Evolutionary conservation across 2,888 invertebrate genomes (phyloP).

Genomic region (Lithophane ornitopus): DNA sequence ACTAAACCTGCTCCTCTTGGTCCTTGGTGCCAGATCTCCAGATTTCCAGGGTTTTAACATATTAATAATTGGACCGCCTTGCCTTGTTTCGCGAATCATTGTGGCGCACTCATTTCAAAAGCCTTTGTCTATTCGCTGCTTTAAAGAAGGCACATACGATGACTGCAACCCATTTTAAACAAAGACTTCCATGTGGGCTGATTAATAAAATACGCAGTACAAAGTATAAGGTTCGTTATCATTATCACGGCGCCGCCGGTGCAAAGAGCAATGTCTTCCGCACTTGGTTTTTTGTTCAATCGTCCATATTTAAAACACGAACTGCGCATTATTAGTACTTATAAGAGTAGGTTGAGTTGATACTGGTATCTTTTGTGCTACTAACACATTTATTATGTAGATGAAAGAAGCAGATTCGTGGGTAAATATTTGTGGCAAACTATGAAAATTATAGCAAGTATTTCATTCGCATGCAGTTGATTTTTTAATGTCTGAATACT

Average conservation of each 20-base stretch:
- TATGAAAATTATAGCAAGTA: too few species aligned
- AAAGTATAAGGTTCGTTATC: constrained; percentile 43
- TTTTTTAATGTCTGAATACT: neutral
- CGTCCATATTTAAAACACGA: neutral
- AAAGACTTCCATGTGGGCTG: constrained; percentile 28
- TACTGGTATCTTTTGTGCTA: constrained; percentile 48
- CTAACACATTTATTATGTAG: constrained; percentile 31
- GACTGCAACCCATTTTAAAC: constrained; percentile 14
- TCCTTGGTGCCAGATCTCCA: neutral
- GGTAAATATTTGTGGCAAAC: neutral
- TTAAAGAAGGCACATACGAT: neutral
- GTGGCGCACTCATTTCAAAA: constrained; percentile 2
- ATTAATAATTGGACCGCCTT: neutral
- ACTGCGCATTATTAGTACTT: constrained; percentile 40
- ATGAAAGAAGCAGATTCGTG: constrained; percentile 6
- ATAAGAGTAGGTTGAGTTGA: constrained; percentile 18
- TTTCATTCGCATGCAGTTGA: neutral
- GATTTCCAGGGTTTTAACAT: neutral
- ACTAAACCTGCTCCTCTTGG: neutral
- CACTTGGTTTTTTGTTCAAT: constrained; percentile 32
- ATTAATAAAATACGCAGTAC: constrained; percentile 33
- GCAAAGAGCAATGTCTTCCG: constrained; percentile 59
- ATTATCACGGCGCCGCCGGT: constrained; percentile 14
- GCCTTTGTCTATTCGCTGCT: neutral
- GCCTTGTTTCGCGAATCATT: neutral